A percentile compares a stretch with the other conserved stretches of the same genome.
Conservation (phyloP, 2,113 vertebrate species). For the Tetrax tetrax region DNA sequence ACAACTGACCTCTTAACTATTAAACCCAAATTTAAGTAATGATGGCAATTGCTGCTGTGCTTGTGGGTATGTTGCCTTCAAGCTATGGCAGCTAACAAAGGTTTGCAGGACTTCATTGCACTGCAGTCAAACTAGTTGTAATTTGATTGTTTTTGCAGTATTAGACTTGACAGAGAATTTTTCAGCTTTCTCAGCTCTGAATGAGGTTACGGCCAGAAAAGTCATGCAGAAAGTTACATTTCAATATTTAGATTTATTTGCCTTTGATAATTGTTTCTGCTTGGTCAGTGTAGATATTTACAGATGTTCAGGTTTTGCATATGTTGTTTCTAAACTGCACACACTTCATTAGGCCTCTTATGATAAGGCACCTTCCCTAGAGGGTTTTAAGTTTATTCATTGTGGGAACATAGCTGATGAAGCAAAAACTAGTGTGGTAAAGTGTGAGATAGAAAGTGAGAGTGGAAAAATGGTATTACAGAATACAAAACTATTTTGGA, state of each 20-base stretch:
- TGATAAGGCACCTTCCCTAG: not conserved
- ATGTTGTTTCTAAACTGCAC: not conserved
- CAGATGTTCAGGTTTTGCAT: not conserved
- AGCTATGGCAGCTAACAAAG: slow-evolving; percentile 14
- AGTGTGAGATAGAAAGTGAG: not conserved
- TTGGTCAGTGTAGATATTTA: not conserved
- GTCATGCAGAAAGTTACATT: not conserved
- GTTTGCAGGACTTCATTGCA: slow-evolving; percentile 23
- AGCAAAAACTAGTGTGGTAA: not conserved
- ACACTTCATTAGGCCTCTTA: not conserved
- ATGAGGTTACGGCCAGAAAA: not conserved
- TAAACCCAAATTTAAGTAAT: slow-evolving; percentile 30
- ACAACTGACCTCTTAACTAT: not conserved
- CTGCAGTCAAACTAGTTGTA: not conserved
- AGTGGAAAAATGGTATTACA: not conserved
- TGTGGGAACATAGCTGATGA: not conserved
- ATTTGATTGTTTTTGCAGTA: slow-evolving; percentile 9
- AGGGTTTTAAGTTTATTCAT: not conserved
- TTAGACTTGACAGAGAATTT: slow-evolving; percentile 25
- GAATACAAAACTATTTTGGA: not conserved
- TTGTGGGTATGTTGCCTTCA: slow-evolving; percentile 27
- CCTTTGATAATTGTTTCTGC: not conserved
- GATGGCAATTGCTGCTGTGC: slow-evolving; percentile 12
- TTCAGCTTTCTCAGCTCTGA: not conserved
- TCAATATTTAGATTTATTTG: not conserved